Evolutionary conservation across 2,888 invertebrate genomes (phyloP).

Genomic region (Sussaba pulchella): DNA sequence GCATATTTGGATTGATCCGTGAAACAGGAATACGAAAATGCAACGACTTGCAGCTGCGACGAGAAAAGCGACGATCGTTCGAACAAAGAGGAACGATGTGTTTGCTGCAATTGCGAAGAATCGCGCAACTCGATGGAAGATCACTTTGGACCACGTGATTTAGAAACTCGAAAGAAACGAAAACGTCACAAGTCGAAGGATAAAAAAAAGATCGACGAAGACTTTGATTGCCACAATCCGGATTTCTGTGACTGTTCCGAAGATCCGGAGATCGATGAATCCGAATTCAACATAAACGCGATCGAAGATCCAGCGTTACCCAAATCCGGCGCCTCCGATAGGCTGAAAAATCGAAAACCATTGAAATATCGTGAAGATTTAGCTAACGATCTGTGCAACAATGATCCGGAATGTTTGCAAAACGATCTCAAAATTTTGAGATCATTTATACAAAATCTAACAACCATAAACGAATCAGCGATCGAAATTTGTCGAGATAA

Average conservation of each 20-base stretch:
- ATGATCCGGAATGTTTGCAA: not conserved
- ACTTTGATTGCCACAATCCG: not conserved
- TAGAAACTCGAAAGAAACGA: not conserved
- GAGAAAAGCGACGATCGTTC: constrained; percentile 56
- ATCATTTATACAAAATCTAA: constrained; percentile 3
- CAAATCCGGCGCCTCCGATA: not conserved
- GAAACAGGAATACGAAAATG: constrained; percentile 6
- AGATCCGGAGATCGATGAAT: not conserved
- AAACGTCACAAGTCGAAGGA: not conserved
- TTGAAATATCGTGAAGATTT: not conserved
- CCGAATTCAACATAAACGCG: not conserved
- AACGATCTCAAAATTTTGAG: not conserved
- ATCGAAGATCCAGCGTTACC: not conserved
- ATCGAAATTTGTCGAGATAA: not conserved
- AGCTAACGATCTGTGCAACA: not conserved
- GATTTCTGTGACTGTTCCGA: constrained; percentile 4
- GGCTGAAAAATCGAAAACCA: not conserved
- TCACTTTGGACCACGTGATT: not conserved
- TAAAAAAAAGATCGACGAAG: no score
- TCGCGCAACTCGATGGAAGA: constrained; percentile 55
- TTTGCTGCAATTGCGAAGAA: constrained; percentile 62
- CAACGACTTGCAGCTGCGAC: constrained; percentile 59
- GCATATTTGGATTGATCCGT: constrained; percentile 5
- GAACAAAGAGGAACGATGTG: constrained; percentile 61
- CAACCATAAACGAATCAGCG: not conserved